Percentiles rank a stretch among this genome's conserved stretches.
phyloP scores from a whole-genome alignment of 2,113 vertebrate species.

The Dicentrarchus labrax region DNA sequence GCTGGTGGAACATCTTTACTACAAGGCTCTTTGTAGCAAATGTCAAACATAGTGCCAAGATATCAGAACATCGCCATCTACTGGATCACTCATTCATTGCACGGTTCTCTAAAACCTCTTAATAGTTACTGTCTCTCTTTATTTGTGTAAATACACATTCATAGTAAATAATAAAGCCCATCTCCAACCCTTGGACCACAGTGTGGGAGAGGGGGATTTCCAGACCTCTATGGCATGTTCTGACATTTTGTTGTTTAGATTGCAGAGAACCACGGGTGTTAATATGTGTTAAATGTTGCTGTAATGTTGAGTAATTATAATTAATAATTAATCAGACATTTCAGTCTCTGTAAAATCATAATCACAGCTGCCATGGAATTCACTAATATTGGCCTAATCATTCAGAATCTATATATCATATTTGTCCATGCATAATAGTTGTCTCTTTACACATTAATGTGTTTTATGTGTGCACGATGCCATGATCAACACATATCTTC shows the following conservation, averaged over 20 bases:
- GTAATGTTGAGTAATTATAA: background rate
- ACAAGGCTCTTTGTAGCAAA: slow-evolving; percentile 31
- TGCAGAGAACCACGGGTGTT: background rate
- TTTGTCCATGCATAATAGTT: background rate
- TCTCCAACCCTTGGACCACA: background rate
- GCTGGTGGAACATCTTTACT: slow-evolving; percentile 9
- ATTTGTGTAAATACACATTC: background rate
- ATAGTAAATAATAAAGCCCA: background rate
- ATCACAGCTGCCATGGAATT: background rate
- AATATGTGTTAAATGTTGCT: background rate
- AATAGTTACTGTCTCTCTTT: background rate
- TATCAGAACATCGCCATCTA: slow-evolving; percentile 11
- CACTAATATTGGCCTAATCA: background rate
- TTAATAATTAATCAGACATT: no score
- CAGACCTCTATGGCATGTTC: background rate
- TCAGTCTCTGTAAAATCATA: background rate
- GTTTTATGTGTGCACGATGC: background rate
- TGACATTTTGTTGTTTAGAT: background rate
- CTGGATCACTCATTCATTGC: slow-evolving; percentile 1
- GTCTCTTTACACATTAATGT: background rate
- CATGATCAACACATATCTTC: background rate
- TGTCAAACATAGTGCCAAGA: background rate
- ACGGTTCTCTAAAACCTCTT: background rate
- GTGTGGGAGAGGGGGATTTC: background rate
- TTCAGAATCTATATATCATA: background rate